A percentile compares a stretch with the other conserved stretches of the same genome.
Evolutionary conservation across 2,113 vertebrate species (phyloP).

Genomic region (Pachycephala philippinensis): DNA sequence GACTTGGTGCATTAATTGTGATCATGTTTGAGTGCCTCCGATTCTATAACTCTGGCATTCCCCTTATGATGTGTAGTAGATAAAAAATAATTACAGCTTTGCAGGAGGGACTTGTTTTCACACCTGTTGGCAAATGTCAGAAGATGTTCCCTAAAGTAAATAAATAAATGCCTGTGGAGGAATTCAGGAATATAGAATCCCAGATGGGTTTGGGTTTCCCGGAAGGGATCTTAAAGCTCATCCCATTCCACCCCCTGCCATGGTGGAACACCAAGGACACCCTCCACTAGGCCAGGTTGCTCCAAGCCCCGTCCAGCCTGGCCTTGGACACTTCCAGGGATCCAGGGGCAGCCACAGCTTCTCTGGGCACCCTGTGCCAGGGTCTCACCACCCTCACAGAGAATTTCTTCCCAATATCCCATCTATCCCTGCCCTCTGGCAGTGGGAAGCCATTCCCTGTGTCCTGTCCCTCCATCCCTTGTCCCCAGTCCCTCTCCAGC

Average conservation of each 20-base stretch:
- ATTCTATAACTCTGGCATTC: neutral
- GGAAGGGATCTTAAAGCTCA: neutral
- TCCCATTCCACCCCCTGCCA: neutral
- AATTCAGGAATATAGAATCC: neutral
- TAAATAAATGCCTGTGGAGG: neutral
- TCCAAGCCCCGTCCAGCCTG: fast-evolving
- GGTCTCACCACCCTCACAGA: fast-evolving
- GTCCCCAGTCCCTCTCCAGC: neutral
- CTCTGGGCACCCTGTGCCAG: fast-evolving
- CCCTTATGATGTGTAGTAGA: neutral
- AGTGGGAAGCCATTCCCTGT: neutral
- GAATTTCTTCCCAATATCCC: neutral
- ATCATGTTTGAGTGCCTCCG: neutral
- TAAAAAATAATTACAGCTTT: neutral
- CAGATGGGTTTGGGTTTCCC: neutral
- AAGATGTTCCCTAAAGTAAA: neutral
- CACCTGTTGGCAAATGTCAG: neutral
- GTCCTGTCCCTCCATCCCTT: neutral
- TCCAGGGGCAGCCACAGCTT: neutral
- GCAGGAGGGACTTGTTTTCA: neutral
- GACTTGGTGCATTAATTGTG: neutral
- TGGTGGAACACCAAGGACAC: neutral
- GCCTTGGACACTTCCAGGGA: neutral
- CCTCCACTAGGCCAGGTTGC: neutral
- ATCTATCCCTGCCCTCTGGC: neutral